These are phyloP conservation scores for Drosophila hamatofila DNA, from an alignment of 2,888 invertebrate species.

Conservation along the genomic window DNA sequence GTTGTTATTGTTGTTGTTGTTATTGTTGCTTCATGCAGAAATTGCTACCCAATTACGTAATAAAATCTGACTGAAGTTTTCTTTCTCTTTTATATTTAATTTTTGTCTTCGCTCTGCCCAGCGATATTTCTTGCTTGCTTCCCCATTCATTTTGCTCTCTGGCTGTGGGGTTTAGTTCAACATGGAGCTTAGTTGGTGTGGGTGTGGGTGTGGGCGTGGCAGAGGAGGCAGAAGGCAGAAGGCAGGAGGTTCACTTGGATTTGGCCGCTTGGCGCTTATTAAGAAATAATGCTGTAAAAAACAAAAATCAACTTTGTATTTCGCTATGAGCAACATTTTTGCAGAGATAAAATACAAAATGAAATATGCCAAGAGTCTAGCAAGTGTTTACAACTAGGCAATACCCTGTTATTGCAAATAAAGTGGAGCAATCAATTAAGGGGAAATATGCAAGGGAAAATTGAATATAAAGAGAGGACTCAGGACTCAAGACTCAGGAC, in stretches of 20 bases:
- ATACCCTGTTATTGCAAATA: constrained; percentile 10
- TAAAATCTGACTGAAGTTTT: constrained; percentile 78
- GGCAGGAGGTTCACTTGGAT: background rate
- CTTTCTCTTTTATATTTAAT: constrained; percentile 75
- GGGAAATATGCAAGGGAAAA: background rate
- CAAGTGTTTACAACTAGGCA: background rate
- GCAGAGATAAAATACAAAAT: constrained; percentile 33
- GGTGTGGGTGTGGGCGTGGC: background rate
- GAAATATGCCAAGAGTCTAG: background rate
- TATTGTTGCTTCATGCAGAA: constrained; percentile 65
- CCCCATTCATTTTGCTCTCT: constrained; percentile 4
- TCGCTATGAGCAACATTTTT: constrained; percentile 54
- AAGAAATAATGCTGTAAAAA: constrained; percentile 74
- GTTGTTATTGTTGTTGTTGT: constrained; percentile 35
- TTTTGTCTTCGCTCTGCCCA: constrained; percentile 61
- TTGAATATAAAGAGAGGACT: background rate
- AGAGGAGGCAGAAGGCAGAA: too few species aligned
- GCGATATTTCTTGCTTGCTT: constrained; percentile 10
- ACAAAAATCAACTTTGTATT: constrained; percentile 75
- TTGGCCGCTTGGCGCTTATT: constrained; percentile 53
- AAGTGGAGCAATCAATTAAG: background rate
- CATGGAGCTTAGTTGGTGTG: background rate
- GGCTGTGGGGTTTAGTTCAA: background rate
- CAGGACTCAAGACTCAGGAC: too few species aligned
- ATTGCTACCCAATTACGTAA: constrained; percentile 81